phyloP scores from a whole-genome alignment of 2,888 invertebrate species.

The Sipha maydis region DNA sequence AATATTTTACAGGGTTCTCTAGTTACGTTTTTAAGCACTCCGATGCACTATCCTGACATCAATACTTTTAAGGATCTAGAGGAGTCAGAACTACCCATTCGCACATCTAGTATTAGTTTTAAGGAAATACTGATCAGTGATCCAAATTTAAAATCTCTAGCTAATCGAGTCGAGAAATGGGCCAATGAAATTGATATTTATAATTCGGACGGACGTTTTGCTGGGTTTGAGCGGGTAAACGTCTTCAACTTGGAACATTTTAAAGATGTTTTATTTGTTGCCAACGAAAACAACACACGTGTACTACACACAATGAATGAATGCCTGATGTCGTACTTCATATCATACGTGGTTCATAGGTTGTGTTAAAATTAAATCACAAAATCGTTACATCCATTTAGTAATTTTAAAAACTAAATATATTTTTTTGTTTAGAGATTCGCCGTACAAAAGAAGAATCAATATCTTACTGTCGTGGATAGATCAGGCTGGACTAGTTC shows the following conservation, averaged over 20 bases:
- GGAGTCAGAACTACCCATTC: constrained; percentile 67
- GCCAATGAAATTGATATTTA: constrained; percentile 35
- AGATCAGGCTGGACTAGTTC: constrained; percentile 63
- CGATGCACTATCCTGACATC: constrained; percentile 69
- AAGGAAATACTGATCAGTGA: constrained; percentile 67
- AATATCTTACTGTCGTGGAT: constrained; percentile 67
- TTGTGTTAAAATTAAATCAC: neutral
- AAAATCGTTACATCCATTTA: neutral
- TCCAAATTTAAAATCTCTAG: constrained; percentile 50
- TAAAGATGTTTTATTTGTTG: constrained; percentile 62
- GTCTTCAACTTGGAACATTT: constrained; percentile 61
- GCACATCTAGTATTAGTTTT: constrained; percentile 67
- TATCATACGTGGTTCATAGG: constrained; percentile 69
- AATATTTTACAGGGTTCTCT: constrained; percentile 68
- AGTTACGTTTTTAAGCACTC: constrained; percentile 68
- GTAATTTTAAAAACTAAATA: neutral
- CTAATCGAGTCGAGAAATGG: constrained; percentile 51
- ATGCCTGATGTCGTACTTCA: constrained; percentile 68
- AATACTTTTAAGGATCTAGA: constrained; percentile 69
- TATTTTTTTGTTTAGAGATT: constrained; percentile 65
- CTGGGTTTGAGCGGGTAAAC: constrained; percentile 64
- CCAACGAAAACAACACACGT: constrained; percentile 65
- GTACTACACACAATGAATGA: constrained; percentile 69
- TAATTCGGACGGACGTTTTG: constrained; percentile 62
- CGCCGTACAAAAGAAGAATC: constrained; percentile 68